These are phyloP conservation scores for Trichonephila clavata DNA, from an alignment of 1,140 invertebrate species.

Conservation along the genomic window DNA sequence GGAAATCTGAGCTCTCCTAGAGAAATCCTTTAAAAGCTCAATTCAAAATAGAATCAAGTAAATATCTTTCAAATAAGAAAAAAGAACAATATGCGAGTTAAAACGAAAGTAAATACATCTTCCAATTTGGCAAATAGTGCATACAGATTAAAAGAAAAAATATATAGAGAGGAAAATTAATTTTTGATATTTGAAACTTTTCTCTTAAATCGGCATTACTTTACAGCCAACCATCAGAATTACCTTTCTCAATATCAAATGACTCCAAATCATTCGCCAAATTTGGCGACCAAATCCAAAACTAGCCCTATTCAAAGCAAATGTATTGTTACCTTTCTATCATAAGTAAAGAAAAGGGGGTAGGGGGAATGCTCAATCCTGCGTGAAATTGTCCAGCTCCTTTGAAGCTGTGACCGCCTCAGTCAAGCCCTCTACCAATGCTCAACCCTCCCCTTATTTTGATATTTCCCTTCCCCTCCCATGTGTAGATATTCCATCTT, in stretches of 20 bases:
- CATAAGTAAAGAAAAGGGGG: neutral
- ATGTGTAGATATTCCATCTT: conserved; percentile 55
- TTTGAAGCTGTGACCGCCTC: conserved; percentile 55
- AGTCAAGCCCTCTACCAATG: conserved; percentile 26
- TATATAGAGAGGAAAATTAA: too few species aligned
- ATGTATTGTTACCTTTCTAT: conserved; percentile 27
- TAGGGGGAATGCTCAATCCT: conserved; percentile 35
- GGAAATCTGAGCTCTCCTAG: too few species aligned
- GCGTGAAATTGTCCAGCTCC: conserved; percentile 59
- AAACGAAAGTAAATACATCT: too few species aligned
- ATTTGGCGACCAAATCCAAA: neutral
- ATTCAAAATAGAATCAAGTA: too few species aligned
- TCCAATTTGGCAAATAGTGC: too few species aligned
- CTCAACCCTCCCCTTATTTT: conserved; percentile 20
- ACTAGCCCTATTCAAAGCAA: neutral
- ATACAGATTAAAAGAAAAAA: too few species aligned
- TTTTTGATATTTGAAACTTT: too few species aligned
- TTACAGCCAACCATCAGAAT: too few species aligned
- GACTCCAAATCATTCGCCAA: neutral
- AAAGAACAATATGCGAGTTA: too few species aligned
- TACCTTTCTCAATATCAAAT: neutral
- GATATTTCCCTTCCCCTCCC: neutral
- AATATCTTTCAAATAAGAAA: too few species aligned
- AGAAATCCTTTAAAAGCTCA: too few species aligned
- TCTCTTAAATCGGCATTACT: too few species aligned